These are phyloP conservation scores for Mantis religiosa DNA, from an alignment of 2,888 invertebrate species.

Conservation along the genomic window DNA sequence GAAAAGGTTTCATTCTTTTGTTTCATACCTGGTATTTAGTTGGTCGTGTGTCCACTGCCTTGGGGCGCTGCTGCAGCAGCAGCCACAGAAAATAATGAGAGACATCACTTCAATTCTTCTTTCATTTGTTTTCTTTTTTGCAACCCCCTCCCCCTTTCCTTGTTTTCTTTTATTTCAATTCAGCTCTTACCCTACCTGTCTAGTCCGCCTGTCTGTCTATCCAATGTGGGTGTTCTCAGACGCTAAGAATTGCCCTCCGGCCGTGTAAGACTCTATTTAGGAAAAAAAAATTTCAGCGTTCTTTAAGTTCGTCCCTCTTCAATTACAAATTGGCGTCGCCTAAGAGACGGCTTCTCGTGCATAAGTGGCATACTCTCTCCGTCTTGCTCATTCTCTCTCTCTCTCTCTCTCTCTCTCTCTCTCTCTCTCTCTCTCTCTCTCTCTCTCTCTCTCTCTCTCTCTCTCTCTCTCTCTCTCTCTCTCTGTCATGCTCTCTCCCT, in stretches of 20 bases:
- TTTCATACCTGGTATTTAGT: constrained; percentile 18
- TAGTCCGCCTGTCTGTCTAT: background rate
- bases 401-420: too few species aligned
- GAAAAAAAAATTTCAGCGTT: background rate
- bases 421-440: background rate
- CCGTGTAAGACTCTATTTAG: constrained; percentile 1
- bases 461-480: too few species aligned
- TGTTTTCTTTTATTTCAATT: constrained; percentile 19
- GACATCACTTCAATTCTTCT: constrained; percentile 28
- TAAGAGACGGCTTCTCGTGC: background rate
- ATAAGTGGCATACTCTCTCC: background rate
- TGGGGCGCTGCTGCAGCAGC: background rate
- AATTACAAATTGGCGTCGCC: constrained; percentile 18
- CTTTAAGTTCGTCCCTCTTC: constrained; percentile 13
- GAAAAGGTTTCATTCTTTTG: constrained; percentile 6
- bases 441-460: too few species aligned
- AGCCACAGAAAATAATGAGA: constrained; percentile 27
- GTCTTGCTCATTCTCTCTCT: too few species aligned
- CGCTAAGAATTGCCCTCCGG: constrained; percentile 11
- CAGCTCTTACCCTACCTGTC: constrained; percentile 9
- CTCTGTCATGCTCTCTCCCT: too few species aligned
- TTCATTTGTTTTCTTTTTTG: constrained; percentile 21
- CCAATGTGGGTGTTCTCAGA: constrained; percentile 15
- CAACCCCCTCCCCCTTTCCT: background rate
- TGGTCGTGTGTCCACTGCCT: constrained; percentile 18